Evolutionary conservation across 1,140 invertebrate genomes (phyloP), one percentile per base, ranked within the genome.

Genomic region (Homalodisca vitripennis): DNA sequence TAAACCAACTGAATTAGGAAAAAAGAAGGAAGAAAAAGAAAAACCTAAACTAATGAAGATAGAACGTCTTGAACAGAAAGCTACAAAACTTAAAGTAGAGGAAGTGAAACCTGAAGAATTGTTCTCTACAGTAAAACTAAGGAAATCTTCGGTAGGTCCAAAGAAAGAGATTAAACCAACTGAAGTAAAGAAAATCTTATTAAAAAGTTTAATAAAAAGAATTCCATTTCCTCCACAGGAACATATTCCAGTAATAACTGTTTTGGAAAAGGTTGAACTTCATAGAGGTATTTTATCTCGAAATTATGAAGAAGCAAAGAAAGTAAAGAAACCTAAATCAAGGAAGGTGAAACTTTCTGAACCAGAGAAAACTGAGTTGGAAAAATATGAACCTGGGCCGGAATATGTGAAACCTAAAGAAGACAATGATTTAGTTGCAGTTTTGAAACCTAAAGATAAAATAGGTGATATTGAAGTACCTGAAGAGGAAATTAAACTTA

Each of bases 201-300:
- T 90, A 20, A 87, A 86, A 72, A 89, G 88, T 77, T 81, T 84
- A 66, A 85, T 89, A 17, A 82, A 77, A 60, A 82, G 82, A 69
- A 75, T 88, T 12, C 79, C 76, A 46, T 75, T 67, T 70, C 71
- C 78, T n/a, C 77, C 78, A 47, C 26, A 47, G 34, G 67, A 74
- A 26, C 48, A 75, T 24, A 70, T 73, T 68, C 68, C 74, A 31
- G 70, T 64, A 14, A 73, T 78, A 14, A 70, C 74, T 3, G 67
- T 74, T 31, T 26, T 79, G 17, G 69, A 73, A 64, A 70, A 74
- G 2, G 69, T 65, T 20, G 62, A 69, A 29, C 29, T 74, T 24
- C 75, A 79, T 68, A 73, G 73, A 51, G 78, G 78, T 26, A 77
- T 78, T 55, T 67, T 79, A 26, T 79, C 78, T n/a, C 72, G 78